phyloP scores from a whole-genome alignment of 2,797 vertebrate genomes.

The Acipenser oxyrinchus region DNA sequence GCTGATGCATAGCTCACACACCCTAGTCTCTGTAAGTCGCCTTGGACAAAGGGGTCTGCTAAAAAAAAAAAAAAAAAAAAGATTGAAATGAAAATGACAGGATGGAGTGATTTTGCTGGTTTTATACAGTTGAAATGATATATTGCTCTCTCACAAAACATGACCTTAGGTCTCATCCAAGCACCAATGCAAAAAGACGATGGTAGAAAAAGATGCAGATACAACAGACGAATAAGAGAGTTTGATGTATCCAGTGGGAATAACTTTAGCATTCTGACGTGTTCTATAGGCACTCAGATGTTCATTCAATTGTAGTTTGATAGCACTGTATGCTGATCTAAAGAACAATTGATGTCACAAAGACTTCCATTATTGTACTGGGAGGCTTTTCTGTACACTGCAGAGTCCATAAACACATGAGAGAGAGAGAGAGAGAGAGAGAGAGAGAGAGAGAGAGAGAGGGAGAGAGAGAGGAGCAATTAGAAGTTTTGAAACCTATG shows the following conservation, averaged over 20 bases:
- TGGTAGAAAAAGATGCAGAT: not conserved
- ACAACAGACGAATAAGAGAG: not conserved
- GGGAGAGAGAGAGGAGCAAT: too few species aligned
- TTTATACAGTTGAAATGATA: too few species aligned
- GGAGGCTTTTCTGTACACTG: conserved; percentile 9
- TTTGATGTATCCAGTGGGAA: conserved; percentile 9
- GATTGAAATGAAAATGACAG: too few species aligned
- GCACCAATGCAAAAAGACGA: not conserved
- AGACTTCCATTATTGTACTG: not conserved
- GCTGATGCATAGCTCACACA: too few species aligned
- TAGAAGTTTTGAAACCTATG: too few species aligned
- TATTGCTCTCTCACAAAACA: too few species aligned
- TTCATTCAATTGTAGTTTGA: conserved; percentile 9
- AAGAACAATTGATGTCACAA: not conserved
- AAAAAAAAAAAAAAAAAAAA: too few species aligned
- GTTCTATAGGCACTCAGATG: not conserved
- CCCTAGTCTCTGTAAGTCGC: too few species aligned
- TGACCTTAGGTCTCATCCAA: not conserved
- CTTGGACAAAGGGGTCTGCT: too few species aligned
- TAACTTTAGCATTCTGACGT: not conserved
- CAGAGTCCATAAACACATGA: conserved; percentile 12
- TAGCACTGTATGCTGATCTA: not conserved
- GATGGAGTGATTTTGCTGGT: too few species aligned
- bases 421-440: too few species aligned
- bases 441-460: too few species aligned